Evolutionary conservation across 2,797 vertebrate species (phyloP).

Genomic region (Sebastes goodei): DNA sequence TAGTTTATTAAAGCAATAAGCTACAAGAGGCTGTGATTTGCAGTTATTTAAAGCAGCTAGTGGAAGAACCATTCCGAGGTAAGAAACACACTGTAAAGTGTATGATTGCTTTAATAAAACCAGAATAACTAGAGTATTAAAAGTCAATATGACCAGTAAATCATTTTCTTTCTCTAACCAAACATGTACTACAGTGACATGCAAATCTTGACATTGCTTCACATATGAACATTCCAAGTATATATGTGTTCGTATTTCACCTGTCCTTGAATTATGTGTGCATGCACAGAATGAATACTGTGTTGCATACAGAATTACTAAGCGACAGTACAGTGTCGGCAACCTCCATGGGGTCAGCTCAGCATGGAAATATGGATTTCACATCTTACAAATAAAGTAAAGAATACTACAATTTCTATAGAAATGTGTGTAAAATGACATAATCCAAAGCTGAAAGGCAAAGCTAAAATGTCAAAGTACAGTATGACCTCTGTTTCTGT

Average conservation of each 20-base stretch:
- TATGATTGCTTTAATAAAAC: neutral
- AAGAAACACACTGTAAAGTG: neutral
- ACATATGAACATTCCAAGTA: neutral
- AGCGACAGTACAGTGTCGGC: too few species aligned
- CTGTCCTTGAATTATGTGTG: neutral
- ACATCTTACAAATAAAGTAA: neutral
- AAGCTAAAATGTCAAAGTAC: neutral
- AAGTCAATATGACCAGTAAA: neutral
- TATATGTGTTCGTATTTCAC: neutral
- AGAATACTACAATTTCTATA: neutral
- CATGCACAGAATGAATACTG: neutral
- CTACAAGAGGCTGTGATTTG: constrained; percentile 10
- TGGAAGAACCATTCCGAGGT: neutral
- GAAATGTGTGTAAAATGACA: neutral
- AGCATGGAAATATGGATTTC: neutral
- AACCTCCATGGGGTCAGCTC: neutral
- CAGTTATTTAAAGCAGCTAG: neutral
- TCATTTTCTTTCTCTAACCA: neutral
- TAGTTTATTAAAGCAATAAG: constrained; percentile 37
- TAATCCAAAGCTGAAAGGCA: neutral
- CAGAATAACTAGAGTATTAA: neutral
- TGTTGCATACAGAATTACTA: neutral
- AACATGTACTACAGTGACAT: neutral
- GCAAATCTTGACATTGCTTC: neutral
- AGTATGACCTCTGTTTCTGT: neutral